These are phyloP conservation scores for Cirrhinus mrigala DNA, from an alignment of 2,797 vertebrate species.

Conservation along the genomic window DNA sequence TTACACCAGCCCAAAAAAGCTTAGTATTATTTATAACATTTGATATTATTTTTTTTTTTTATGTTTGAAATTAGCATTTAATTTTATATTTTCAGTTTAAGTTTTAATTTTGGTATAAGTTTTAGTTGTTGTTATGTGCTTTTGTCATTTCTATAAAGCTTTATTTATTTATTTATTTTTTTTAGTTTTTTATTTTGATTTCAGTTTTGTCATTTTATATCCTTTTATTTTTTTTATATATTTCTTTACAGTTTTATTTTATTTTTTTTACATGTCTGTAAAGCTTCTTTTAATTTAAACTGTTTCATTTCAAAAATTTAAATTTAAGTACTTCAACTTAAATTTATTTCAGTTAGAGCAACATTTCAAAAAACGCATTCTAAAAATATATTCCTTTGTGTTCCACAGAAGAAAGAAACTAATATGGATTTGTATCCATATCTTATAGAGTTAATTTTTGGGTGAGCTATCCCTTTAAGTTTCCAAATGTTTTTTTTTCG, in stretches of 20 bases:
- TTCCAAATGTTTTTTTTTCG: neutral
- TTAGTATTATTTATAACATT: neutral
- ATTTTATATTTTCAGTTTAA: neutral
- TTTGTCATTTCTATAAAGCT: neutral
- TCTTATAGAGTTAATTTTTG: neutral
- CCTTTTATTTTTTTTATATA: no score
- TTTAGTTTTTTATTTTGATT: neutral
- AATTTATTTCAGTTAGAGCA: neutral
- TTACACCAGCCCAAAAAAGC: neutral
- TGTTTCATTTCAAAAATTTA: neutral
- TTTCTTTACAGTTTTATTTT: no score
- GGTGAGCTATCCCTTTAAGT: conserved; percentile 12
- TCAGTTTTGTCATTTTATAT: neutral
- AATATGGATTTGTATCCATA: neutral
- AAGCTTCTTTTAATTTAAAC: neutral
- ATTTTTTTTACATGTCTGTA: neutral
- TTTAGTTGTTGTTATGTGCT: neutral
- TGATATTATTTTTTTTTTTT: neutral
- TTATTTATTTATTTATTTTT: neutral
- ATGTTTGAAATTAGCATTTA: neutral
- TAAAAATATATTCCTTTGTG: neutral
- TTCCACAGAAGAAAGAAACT: neutral
- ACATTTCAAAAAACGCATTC: neutral
- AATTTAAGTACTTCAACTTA: no score
- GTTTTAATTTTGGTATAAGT: neutral